Base-by-base conservation (phyloP, 2,888 invertebrate genomes). In the Lepidochrysops patricia region DNA sequence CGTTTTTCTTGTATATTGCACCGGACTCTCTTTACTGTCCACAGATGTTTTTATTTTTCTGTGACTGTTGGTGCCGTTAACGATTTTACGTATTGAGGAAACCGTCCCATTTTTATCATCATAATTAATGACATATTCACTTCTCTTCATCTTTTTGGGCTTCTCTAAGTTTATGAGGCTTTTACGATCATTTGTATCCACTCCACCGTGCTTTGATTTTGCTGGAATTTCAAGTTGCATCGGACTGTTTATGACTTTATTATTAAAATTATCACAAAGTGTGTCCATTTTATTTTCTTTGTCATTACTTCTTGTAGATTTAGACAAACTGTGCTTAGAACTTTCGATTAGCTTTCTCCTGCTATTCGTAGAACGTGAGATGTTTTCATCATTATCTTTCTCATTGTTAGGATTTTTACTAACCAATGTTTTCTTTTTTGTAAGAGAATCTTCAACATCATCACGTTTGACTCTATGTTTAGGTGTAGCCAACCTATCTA, bases 31-130 rank as follows among this genome's bases (percentile, higher is more conserved):
- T 71, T 76, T 83, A 65, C 67, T 76, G 60, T 82, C 79, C 70
- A 74, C 77, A 27, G 74, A 66, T 32, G 67, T 65, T 63, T 76
- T 76, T 70, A 78, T 84, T 65, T 73, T 75, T 69, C 75, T 81
- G 54, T 79, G 74, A 50, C 73, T 67, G 62, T 74, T 67, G 57
- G 74, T 74, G 7, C 70, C 75, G 61, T 80, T 67, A 70, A 77
- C 76, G 54, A 86, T 72, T 80, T 88, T 87, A 66, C 82, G 79
- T 63, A 89, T 72, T 12, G 89, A 88, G 7, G 89, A 83, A 3
- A 88, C 84, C 7, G 87, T 87, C 66, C 89, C 89, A 63, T 88
- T 83, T 74, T 88, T 87, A 64, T 89, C 88, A 63, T 88, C 84
- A 62, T 89, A 89, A 67, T 89, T 88, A 61, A 89, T 86, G 12